These are phyloP conservation scores for Tiaroga cobitis DNA, from an alignment of 2,797 vertebrate genomes.

Conservation along the genomic window DNA sequence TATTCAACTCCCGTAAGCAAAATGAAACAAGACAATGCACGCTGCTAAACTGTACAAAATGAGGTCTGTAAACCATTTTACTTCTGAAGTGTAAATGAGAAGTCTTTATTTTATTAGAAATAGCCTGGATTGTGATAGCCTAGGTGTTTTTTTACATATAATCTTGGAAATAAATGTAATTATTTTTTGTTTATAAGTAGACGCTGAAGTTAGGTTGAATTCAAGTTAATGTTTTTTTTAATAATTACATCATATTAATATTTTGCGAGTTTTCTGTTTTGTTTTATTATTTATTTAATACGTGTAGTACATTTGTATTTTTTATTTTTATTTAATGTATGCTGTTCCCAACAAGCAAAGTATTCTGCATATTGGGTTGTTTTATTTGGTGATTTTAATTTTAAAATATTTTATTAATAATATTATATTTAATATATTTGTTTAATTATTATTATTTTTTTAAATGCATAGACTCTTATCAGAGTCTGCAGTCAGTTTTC, in stretches of 20 bases:
- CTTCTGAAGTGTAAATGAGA: background rate
- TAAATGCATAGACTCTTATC: background rate
- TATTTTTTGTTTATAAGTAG: too few species aligned
- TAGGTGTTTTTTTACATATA: background rate
- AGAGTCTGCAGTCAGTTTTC: background rate
- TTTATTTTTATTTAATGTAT: too few species aligned
- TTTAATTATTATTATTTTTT: background rate
- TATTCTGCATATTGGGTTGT: background rate
- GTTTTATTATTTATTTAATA: background rate
- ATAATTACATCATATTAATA: background rate
- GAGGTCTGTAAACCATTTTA: background rate
- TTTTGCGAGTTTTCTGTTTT: background rate
- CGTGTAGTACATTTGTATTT: background rate
- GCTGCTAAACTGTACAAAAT: conserved; percentile 24
- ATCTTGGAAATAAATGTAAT: too few species aligned
- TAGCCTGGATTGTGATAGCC: background rate
- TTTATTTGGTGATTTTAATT: background rate
- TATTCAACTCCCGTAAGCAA: conserved; percentile 23
- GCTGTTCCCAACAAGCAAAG: background rate
- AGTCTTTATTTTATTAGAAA: background rate
- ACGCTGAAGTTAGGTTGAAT: too few species aligned
- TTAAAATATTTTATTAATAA: background rate
- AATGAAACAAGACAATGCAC: conserved; percentile 12
- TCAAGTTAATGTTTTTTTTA: background rate
- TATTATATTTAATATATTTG: background rate